These are phyloP conservation scores for Etia nguti DNA, from an alignment of 2,113 vertebrate species.

Conservation along the genomic window DNA sequence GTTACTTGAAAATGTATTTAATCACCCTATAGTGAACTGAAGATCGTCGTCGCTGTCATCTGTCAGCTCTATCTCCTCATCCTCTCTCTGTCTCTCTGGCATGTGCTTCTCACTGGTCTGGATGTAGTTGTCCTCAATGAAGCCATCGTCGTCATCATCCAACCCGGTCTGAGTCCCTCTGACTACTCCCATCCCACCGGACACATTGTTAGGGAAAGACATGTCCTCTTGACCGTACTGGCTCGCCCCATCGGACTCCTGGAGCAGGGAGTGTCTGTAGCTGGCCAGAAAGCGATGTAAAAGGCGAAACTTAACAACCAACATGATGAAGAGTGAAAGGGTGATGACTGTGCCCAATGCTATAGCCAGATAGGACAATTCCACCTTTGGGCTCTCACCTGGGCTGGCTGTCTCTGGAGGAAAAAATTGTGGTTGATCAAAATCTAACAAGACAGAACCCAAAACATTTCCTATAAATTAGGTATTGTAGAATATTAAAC, in stretches of 20 bases:
- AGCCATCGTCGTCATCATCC: slow-evolving; percentile 85
- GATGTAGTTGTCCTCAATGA: slow-evolving; percentile 96
- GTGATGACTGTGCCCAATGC: slow-evolving; percentile 70
- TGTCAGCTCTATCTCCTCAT: slow-evolving; percentile 25
- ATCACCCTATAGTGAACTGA: slow-evolving; percentile 61
- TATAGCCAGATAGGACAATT: slow-evolving; percentile 77
- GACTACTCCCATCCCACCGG: not conserved
- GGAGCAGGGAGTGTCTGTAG: slow-evolving; percentile 82
- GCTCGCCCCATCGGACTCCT: slow-evolving; percentile 55
- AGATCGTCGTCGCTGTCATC: slow-evolving; percentile 69
- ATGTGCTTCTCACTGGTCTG: slow-evolving; percentile 73
- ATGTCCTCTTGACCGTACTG: slow-evolving; percentile 52
- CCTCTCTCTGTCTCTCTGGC: slow-evolving; percentile 39
- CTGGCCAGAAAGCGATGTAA: slow-evolving; percentile 79
- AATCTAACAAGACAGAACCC: not conserved
- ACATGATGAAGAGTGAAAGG: slow-evolving; percentile 75
- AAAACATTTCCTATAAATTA: not conserved
- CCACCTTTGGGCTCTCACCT: not conserved
- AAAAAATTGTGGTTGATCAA: not conserved
- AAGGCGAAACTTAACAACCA: slow-evolving; percentile 81
- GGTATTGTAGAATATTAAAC: not conserved
- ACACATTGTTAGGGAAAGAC: slow-evolving; percentile 5
- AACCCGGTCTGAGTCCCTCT: not conserved
- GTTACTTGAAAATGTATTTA: not conserved
- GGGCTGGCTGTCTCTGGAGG: not conserved